A percentile compares a stretch with the other conserved stretches of the same genome.
These are phyloP conservation scores for Phragmatobia fuliginosa DNA, from an alignment of 2,888 invertebrate species.

Conservation along the genomic window DNA sequence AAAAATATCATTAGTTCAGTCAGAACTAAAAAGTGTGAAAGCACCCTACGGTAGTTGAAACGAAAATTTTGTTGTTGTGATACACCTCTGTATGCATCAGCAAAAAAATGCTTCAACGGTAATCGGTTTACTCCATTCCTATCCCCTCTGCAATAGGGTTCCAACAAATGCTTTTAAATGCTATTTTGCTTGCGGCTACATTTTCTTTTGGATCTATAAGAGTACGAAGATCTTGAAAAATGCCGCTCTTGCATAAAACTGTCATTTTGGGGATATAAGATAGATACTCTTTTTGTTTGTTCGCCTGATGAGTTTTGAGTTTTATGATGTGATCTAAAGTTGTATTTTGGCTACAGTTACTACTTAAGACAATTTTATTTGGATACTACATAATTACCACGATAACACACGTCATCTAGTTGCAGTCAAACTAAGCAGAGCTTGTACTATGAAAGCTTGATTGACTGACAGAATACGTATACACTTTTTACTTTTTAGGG, in stretches of 20 bases:
- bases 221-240: background rate
- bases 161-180: conserved; percentile 28
- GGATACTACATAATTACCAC: no score
- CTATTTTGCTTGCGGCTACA: conserved; percentile 10
- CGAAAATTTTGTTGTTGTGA: conserved; percentile 41
- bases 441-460: no score
- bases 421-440: no score
- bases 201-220: conserved; percentile 11
- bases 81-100: conserved; percentile 40
- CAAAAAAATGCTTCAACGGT: conserved; percentile 24
- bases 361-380: no score
- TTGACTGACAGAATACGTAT: no score
- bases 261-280: background rate
- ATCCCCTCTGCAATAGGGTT: conserved; percentile 26
- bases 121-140: conserved; percentile 19
- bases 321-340: background rate
- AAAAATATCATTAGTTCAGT: background rate
- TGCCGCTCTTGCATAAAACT: background rate
- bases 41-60: conserved; percentile 11
- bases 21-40: background rate
- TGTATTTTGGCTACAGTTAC: background rate
- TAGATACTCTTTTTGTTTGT: background rate
- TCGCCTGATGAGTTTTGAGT: background rate
- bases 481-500: no score
- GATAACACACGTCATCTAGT: no score